Conservation (phyloP, 1,140 invertebrate genomes). For the Dolichoris vasculosae region DNA sequence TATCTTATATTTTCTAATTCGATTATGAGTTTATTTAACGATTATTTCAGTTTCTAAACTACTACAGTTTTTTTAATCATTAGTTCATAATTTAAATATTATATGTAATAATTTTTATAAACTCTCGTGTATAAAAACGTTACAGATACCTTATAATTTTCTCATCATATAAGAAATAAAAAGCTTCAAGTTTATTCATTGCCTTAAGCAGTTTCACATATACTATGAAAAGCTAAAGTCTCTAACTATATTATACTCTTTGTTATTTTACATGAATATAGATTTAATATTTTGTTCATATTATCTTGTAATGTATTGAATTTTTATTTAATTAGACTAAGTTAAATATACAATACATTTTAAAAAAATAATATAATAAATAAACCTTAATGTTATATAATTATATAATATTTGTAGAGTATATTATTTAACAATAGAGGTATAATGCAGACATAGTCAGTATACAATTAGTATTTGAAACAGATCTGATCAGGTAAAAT, state of each 20-base stretch:
- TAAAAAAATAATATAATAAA: not conserved
- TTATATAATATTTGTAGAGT: no score
- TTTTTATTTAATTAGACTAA: no score
- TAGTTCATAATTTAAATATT: not conserved
- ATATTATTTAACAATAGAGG: no score
- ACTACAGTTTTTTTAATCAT: not conserved
- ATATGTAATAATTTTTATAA: not conserved
- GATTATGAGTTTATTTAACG: not conserved
- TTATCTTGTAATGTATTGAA: no score
- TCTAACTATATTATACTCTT: no score
- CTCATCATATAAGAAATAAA: not conserved
- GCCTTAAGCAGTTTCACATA: no score
- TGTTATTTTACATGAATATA: no score
- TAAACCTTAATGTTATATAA: not conserved
- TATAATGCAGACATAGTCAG: not conserved
- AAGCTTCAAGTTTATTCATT: no score
- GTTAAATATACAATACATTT: no score
- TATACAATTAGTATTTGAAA: not conserved
- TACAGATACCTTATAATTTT: not conserved
- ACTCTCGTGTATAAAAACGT: not conserved
- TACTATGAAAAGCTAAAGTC: no score
- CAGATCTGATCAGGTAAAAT: not conserved
- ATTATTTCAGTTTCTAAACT: no score
- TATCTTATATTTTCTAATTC: not conserved
- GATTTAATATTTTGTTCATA: no score